Percentiles rank a stretch among this genome's conserved stretches.
These are phyloP conservation scores for Ctenoplectra terminalis DNA, from an alignment of 1,140 invertebrate genomes.

Conservation along the genomic window DNA sequence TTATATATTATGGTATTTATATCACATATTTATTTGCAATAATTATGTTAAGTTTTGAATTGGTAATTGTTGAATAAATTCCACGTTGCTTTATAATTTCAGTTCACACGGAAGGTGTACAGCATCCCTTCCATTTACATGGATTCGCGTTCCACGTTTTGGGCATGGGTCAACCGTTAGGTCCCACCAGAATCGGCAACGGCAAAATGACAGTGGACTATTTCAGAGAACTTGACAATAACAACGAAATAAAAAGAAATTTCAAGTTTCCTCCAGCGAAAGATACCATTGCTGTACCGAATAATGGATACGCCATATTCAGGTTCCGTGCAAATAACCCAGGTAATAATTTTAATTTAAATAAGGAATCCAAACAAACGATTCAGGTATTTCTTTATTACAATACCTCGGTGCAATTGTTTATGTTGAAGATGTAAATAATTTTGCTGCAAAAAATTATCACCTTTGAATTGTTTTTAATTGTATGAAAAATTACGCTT, in stretches of 20 bases:
- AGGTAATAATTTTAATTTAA: conserved; percentile 77
- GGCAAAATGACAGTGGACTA: neutral
- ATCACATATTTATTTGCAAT: neutral
- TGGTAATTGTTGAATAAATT: no score
- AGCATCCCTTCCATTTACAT: conserved; percentile 76
- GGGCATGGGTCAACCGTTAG: conserved; percentile 56
- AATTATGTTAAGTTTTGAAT: neutral
- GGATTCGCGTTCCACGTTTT: conserved; percentile 70
- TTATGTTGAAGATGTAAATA: neutral
- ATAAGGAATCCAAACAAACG: neutral
- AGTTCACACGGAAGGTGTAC: conserved; percentile 48
- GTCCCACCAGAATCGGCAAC: neutral
- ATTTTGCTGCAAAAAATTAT: no score
- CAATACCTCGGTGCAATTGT: no score
- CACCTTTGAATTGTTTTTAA: no score
- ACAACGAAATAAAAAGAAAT: conserved; percentile 88
- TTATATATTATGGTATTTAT: no score
- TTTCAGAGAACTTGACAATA: conserved; percentile 85
- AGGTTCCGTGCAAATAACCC: conserved; percentile 86
- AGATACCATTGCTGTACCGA: conserved; percentile 89
- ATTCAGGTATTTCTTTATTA: no score
- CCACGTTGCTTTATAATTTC: conserved; percentile 10
- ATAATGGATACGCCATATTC: conserved; percentile 85
- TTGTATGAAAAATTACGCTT: no score
- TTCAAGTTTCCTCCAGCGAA: conserved; percentile 90